Base-by-base conservation (phyloP, 2,113 vertebrate genomes). In the Psilopogon haemacephalus region DNA sequence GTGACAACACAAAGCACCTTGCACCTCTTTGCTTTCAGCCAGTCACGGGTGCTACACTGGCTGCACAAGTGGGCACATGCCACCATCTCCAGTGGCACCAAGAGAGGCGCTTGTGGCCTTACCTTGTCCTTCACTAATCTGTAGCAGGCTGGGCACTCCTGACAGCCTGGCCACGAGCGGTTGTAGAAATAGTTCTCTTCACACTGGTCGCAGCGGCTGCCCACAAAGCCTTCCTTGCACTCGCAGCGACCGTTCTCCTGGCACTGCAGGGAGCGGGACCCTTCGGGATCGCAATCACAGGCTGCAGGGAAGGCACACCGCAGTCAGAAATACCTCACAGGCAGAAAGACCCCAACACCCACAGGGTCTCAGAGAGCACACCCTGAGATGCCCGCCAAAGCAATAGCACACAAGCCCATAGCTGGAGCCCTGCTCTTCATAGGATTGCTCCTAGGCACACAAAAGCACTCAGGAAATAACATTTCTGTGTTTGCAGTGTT, bases 131-230 rank as follows among this genome's bases (percentile, higher is more conserved):
- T 98, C 56, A 99, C 99, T 46, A 99, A 92, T 58, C 98, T 97
- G 96, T 99, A 99, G 82, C 99, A 99, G 56, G 99, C 98, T 0
- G 99, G 99, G 62, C 99, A 99, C 91, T 99, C 99, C 93, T 99
- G 99, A 95, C 99, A 99, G 69, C 99, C 98, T 0, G 98, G 99
- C 54, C 98, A 98, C 0, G 99, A 98, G 62, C 99, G 98, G 95
- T 99, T 99, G 96, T 99, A 99, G 98, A 99, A 99, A 89, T 99
- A 99, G 88, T 99, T 99, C 96, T 99, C 99, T 92, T 99, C 99
- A 14, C 99, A 99, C 92, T 99, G 99, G 96, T 99, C 98, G 1
- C 99, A 99, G 58, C 98, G 99, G 62, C 54, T 96, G 2, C 99
- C 99, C n/a, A 99, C 98, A 0, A 99, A 99, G 50, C 99, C 99